Evolutionary conservation across 2,113 vertebrate genomes (phyloP).

Genomic region (Pandion haliaetus): DNA sequence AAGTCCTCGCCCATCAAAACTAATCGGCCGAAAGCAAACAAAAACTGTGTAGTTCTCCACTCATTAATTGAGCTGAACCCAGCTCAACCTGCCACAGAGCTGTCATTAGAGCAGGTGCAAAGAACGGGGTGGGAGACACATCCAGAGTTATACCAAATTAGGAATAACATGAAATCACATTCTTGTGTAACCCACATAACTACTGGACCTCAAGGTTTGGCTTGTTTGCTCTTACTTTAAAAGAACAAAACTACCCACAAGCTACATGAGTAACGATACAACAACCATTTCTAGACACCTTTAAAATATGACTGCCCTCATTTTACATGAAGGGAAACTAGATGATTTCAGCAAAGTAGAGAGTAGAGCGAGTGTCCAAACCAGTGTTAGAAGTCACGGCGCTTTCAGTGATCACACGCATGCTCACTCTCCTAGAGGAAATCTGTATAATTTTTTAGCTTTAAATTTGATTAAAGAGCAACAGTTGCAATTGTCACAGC

Average conservation of each 20-base stretch:
- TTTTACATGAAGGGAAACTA: neutral
- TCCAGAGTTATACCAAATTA: neutral
- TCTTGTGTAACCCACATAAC: neutral
- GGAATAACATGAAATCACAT: neutral
- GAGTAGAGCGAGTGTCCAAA: neutral
- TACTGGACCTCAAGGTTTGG: neutral
- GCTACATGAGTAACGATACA: neutral
- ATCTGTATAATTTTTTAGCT: neutral
- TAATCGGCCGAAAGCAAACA: neutral
- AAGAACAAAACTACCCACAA: neutral
- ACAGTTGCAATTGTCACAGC: neutral
- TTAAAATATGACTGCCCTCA: neutral
- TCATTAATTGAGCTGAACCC: neutral
- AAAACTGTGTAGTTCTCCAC: neutral
- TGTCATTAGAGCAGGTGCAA: neutral
- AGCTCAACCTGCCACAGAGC: neutral
- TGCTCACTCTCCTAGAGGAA: neutral
- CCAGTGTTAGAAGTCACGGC: rapidly evolving
- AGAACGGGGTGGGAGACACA: neutral
- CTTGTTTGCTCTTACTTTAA: neutral
- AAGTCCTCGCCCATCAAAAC: neutral
- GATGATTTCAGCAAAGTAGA: neutral
- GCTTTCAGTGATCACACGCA: rapidly evolving
- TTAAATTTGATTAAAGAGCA: neutral
- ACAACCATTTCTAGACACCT: neutral